Evolutionary conservation across 1,140 invertebrate species (phyloP), one percentile per base, ranked within the genome.

Genomic region (Drosophila nikananu): DNA sequence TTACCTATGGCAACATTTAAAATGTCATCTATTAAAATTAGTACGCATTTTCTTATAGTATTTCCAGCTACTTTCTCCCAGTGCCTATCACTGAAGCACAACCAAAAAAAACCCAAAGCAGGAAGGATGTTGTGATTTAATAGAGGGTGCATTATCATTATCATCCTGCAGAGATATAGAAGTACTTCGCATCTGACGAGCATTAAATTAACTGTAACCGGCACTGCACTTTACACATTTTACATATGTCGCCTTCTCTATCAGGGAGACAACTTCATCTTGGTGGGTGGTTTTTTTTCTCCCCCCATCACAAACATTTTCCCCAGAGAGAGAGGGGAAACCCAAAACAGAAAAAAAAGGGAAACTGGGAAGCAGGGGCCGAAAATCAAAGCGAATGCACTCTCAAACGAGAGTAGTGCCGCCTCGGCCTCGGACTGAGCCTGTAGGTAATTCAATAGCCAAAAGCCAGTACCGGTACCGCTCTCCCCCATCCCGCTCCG

Each of bases 201-300:
- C 83, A 91, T 91, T 91, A 87, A 91, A 91, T 91, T 91, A 91
- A 91, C 84, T 89, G 86, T 89, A 89, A 82, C 83, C 81, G 83
- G 83, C 83, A 86, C 73, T 91, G 86, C 86, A 91, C 86, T 91
- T 91, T 91, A 91, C 86, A 91, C 86, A 91, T 91, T 91, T 91
- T 91, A 91, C 86, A 91, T 91, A 91, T 91, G 86, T 91, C 86
- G 77, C 86, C 71, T 49, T 49, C 49, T 25, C 54, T 70, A 59
- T 78, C 59, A 63, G 42, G 59, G 52, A 60, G 46, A 61, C 44
- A 70, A 79, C 75, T 71, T 79, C 55, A 44, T 74, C 77, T 61
- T 61, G 77, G 76, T 80, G 77, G 77, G 77, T 80, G 77, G 76
- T 80, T 73, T 41, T 72, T 51, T 21, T 17, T 10, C 13, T 46